These are phyloP conservation scores for Forbesichthys agassizii DNA, from an alignment of 2,113 vertebrate species.

Conservation along the genomic window DNA sequence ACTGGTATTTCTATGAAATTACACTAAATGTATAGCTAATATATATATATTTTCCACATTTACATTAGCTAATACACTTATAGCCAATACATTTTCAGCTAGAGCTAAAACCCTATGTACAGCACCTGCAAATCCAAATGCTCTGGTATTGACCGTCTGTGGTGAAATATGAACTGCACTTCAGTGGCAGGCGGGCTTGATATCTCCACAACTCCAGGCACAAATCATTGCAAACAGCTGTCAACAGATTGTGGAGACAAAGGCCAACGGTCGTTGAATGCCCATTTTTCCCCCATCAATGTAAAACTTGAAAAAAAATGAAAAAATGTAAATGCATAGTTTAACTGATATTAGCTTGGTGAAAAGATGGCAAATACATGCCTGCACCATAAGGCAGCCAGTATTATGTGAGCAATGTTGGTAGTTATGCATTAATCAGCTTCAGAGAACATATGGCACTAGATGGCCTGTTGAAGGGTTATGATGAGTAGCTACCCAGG, in stretches of 20 bases:
- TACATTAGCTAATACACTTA: too few relatives aligned
- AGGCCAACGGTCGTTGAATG: not conserved
- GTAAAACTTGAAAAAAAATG: too few relatives aligned
- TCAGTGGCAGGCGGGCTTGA: conserved; percentile 3
- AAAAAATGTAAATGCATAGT: too few relatives aligned
- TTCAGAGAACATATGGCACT: conserved; percentile 19
- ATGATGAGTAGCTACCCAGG: not conserved
- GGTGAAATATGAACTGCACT: conserved; percentile 17
- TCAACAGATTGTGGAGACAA: not conserved
- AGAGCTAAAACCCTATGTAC: too few relatives aligned
- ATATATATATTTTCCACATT: too few relatives aligned
- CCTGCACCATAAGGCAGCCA: not conserved
- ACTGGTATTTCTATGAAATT: too few relatives aligned
- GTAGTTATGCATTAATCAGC: not conserved
- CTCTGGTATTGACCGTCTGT: conserved; percentile 18
- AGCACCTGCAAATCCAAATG: too few relatives aligned
- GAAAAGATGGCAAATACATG: too few relatives aligned
- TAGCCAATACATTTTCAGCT: too few relatives aligned
- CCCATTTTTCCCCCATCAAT: too few relatives aligned
- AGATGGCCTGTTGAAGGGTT: conserved; percentile 3
- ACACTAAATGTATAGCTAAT: too few relatives aligned
- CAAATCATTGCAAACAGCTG: not conserved
- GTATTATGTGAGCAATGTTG: not conserved
- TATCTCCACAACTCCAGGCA: conserved; percentile 3
- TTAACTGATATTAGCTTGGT: too few relatives aligned